Conservation (phyloP, 2,888 invertebrate genomes). For the Dasypogon diadema region DNA sequence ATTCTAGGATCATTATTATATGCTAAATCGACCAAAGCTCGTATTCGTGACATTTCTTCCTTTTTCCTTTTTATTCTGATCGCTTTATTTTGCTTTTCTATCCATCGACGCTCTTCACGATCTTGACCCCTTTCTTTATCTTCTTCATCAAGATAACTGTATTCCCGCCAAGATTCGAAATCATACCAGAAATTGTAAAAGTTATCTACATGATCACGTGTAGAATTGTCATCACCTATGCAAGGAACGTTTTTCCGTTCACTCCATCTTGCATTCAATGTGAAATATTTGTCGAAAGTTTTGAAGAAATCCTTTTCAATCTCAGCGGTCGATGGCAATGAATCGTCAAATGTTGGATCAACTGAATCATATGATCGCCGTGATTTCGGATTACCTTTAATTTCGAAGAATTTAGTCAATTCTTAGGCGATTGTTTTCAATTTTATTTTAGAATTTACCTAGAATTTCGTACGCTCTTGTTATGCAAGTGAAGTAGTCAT, state of each 20-base stretch:
- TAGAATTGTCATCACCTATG: conserved; percentile 80
- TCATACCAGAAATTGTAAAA: conserved; percentile 99
- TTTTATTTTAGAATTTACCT: too few relatives aligned
- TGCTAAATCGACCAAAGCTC: conserved; percentile 92
- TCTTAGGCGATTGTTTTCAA: too few relatives aligned
- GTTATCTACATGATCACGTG: conserved; percentile 86
- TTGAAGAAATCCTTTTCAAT: conserved; percentile 85
- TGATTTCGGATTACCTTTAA: conserved; percentile 78
- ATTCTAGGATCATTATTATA: conserved; percentile 96
- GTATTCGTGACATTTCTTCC: conserved; percentile 94
- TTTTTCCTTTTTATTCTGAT: conserved; percentile 94
- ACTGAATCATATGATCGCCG: conserved; percentile 96
- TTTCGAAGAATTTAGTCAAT: background rate
- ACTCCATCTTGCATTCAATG: conserved; percentile 91
- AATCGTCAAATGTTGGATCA: conserved; percentile 94
- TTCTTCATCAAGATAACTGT: conserved; percentile 98
- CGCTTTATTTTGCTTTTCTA: conserved; percentile 97
- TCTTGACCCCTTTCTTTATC: conserved; percentile 98
- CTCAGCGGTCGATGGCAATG: conserved; percentile 80
- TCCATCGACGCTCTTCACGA: conserved; percentile 96
- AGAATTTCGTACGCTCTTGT: conserved; percentile 95
- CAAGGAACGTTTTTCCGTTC: conserved; percentile 86
- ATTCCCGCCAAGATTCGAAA: conserved; percentile 99
- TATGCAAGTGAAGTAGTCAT: conserved; percentile 98
- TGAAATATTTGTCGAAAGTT: conserved; percentile 77